A percentile compares a stretch with the other conserved stretches of the same genome.
phyloP scores from a whole-genome alignment of 2,113 vertebrate species.

The Peromyscus californicus region DNA sequence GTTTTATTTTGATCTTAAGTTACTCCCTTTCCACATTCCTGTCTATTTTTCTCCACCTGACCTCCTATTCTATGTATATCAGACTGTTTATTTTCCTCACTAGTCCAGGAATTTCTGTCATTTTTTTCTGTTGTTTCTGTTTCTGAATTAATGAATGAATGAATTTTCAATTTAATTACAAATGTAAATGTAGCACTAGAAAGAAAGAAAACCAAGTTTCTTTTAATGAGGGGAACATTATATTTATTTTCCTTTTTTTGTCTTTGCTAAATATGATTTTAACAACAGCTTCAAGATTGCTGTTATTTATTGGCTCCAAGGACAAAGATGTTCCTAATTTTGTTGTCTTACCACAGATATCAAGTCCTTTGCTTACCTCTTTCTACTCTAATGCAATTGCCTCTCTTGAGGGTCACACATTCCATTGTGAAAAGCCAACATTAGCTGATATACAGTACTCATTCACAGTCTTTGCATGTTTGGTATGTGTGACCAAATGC shows the following conservation, averaged over 20 bases:
- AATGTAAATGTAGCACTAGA: neutral
- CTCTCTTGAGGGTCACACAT: slow-evolving; percentile 65
- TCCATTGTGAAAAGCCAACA: slow-evolving; percentile 71
- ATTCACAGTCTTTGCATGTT: slow-evolving; percentile 61
- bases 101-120: slow-evolving; percentile 20
- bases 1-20: neutral
- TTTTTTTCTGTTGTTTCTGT: neutral
- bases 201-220: slow-evolving; percentile 47
- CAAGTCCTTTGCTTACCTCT: neutral
- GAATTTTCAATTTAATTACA: slow-evolving; percentile 6
- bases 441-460: slow-evolving; percentile 10
- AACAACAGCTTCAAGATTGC: neutral
- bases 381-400: neutral
- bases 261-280: slow-evolving; percentile 64
- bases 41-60: neutral
- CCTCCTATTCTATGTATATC: neutral
- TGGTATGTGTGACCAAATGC: slow-evolving; percentile 67
- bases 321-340: slow-evolving; percentile 27
- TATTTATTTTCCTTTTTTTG: neutral
- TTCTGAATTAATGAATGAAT: neutral
- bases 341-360: slow-evolving; percentile 34
- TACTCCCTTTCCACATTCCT: neutral
- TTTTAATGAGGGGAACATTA: neutral
- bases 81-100: neutral
- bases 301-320: slow-evolving; percentile 37